A percentile compares a stretch with the other conserved stretches of the same genome.
These are phyloP conservation scores for Eumeta japonica DNA, from an alignment of 1,140 invertebrate species.

Conservation along the genomic window DNA sequence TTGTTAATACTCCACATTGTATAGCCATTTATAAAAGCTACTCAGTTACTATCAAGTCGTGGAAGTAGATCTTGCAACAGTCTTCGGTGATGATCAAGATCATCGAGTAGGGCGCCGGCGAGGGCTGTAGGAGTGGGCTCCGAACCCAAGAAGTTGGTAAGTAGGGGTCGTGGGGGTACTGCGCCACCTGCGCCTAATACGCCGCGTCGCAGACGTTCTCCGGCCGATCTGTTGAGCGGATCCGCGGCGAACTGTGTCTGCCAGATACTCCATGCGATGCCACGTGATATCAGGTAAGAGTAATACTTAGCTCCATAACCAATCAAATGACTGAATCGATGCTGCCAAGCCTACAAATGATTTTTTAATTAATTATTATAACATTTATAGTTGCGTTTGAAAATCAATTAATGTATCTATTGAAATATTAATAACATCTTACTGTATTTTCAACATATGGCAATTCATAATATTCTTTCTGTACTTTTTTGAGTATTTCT, in stretches of 20 bases:
- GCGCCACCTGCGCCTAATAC: constrained; percentile 89
- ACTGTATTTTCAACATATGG: constrained; percentile 87
- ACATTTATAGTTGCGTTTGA: not conserved
- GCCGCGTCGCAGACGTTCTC: constrained; percentile 74
- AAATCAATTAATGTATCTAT: not conserved
- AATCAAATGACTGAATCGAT: constrained; percentile 93
- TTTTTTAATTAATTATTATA: constrained; percentile 10
- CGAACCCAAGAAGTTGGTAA: constrained; percentile 37
- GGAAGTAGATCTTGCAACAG: too few relatives aligned
- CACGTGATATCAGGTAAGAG: constrained; percentile 91
- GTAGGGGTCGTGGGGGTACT: constrained; percentile 59
- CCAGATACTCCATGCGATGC: constrained; percentile 93
- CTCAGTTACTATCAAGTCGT: too few relatives aligned
- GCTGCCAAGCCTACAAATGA: constrained; percentile 80
- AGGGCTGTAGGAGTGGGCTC: constrained; percentile 41
- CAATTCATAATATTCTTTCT: constrained; percentile 81
- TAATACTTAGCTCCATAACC: constrained; percentile 99
- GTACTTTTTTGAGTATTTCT: constrained; percentile 77
- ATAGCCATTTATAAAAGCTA: too few relatives aligned
- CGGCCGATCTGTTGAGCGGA: constrained; percentile 75
- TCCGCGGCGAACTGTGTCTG: constrained; percentile 80
- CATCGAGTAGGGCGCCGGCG: constrained; percentile 43
- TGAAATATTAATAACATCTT: constrained; percentile 12
- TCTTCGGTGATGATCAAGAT: constrained; percentile 48
- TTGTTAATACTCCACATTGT: too few relatives aligned